Evolutionary conservation across 1,140 invertebrate genomes (phyloP), one percentile per base, ranked within the genome.

Genomic region (Galleria mellonella): DNA sequence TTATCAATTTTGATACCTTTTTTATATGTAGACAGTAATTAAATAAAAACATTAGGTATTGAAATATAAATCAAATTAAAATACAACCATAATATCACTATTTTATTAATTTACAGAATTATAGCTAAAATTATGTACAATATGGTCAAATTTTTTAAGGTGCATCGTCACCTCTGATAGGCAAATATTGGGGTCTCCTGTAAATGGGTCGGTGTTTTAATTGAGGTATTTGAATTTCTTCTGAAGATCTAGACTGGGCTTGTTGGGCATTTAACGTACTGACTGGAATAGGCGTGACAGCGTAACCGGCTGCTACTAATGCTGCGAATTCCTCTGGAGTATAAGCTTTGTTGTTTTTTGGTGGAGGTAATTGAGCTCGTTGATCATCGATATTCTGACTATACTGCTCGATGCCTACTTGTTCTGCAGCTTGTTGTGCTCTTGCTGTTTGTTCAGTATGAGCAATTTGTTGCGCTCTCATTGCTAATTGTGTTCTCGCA

Each of bases 291-390:
- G 86, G 85, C 0, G 84, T 87, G 0, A 87, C 86, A 12, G 85
- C 72, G 44, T 87, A 87, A 1, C 86, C 85, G 33, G 86, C 86
- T 8, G 76, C 84, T 30, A 87, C 62, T 23, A 87, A 67, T 9
- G 81, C 84, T 13, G 76, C 73, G 37, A 87, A 87, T 42, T 87
- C 86, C 43, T 87, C 85, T 51, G 82, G 86, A 30, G 85, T 87
- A 27, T 87, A 86, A 1, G 83, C 83, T 56, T 83, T 86, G 40
- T 85, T 86, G 38, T 87, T 86, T 43, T 68, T 86, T 6, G 86
- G 83, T 30, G 85, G 83, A 52, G 86, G 86, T 17, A 87, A 55
- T 31, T 72, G 76, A 4, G 75, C 56, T 45, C 76, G 58, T 42
- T 76, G 76, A 7, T 81, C 69, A 8, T 81, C 72, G 12, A 72